Percentiles rank a stretch among this genome's conserved stretches.
phyloP scores from a whole-genome alignment of 2,888 invertebrate genomes.

The Tipula unca region DNA sequence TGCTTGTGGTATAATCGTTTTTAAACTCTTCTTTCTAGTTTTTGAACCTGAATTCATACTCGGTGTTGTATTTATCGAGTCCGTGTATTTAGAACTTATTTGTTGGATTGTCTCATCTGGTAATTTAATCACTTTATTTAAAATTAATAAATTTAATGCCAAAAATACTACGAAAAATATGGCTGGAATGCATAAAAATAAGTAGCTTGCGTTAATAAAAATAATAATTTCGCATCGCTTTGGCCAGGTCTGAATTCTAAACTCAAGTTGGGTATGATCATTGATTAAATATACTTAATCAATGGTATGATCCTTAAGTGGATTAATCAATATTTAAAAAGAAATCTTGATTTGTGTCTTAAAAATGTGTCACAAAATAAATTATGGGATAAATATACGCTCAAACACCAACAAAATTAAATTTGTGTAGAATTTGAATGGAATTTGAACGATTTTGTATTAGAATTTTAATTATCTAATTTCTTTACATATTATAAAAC shows the following conservation, averaged over 20 bases:
- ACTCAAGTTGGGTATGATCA: not conserved
- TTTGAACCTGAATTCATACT: slow-evolving; percentile 18
- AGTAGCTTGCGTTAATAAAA: not conserved
- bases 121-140: slow-evolving; percentile 22
- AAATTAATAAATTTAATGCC: not conserved
- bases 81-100: slow-evolving; percentile 20
- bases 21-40: not conserved
- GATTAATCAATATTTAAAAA: too few species aligned
- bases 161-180: not conserved
- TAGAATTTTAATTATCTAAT: too few species aligned
- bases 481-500: too few species aligned
- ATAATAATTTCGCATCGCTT: not conserved
- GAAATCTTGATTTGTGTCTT: too few species aligned
- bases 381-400: too few species aligned
- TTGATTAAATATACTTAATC: too few species aligned
- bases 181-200: not conserved
- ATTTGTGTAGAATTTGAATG: too few species aligned
- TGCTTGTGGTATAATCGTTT: slow-evolving; percentile 31
- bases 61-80: slow-evolving; percentile 22
- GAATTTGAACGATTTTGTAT: too few species aligned
- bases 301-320: too few species aligned
- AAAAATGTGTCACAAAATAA: too few species aligned
- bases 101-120: slow-evolving; percentile 20
- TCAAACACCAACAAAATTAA: too few species aligned
- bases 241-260: not conserved